Conservation (phyloP, 1,140 invertebrate species). For the Lepeophtheirus salmonis region DNA sequence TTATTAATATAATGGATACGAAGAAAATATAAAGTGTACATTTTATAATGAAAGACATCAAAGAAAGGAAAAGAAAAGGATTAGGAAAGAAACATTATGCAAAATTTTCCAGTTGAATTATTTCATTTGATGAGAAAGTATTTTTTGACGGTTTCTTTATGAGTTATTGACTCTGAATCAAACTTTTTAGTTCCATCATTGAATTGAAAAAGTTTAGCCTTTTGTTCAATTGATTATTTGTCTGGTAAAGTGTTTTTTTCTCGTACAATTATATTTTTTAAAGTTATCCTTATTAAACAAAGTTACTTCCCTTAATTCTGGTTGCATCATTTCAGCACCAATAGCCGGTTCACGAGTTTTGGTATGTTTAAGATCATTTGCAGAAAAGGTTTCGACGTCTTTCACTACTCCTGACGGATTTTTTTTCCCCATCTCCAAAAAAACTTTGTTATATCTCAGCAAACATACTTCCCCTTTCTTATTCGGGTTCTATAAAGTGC, state of each 20-base stretch:
- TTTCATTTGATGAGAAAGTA: slow-evolving; percentile 2
- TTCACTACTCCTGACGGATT: background rate
- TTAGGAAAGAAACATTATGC: too few species aligned
- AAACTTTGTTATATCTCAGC: too few species aligned
- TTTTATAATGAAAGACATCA: too few species aligned
- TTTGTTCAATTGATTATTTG: background rate
- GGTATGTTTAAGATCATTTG: background rate
- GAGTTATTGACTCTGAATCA: background rate
- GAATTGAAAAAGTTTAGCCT: slow-evolving; percentile 6
- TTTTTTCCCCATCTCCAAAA: too few species aligned
- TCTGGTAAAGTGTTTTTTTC: slow-evolving; percentile 12
- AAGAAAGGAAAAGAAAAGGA: too few species aligned
- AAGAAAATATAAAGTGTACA: too few species aligned
- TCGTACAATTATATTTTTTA: background rate
- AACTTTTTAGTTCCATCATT: slow-evolving; percentile 15
- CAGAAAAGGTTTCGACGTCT: background rate
- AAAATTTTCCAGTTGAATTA: slow-evolving; percentile 11
- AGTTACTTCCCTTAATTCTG: background rate
- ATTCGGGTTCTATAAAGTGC: too few species aligned
- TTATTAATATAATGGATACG: too few species aligned
- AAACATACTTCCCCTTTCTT: too few species aligned
- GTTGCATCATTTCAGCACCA: background rate
- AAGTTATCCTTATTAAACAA: slow-evolving; percentile 3
- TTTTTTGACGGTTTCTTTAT: slow-evolving; percentile 17
- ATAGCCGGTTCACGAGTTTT: slow-evolving; percentile 6